Evolutionary conservation across 2,797 vertebrate species (phyloP).

Genomic region (Hyperoplus immaculatus): DNA sequence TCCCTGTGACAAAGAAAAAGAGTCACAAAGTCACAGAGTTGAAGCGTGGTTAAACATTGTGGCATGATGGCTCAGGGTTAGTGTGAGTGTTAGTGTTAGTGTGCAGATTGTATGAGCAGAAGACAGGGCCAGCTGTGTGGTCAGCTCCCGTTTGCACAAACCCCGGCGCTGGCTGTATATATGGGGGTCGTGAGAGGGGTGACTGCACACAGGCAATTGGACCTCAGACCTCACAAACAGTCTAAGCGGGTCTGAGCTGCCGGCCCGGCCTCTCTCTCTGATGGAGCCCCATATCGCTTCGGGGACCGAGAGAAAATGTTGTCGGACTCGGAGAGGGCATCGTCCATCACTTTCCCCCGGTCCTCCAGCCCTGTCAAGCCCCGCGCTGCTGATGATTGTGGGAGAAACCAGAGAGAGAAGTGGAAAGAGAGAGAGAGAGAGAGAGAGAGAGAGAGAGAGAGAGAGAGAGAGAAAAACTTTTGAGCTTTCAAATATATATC

Average conservation of each 20-base stretch:
- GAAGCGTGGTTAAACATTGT: slow-evolving; percentile 73
- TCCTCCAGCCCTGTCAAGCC: slow-evolving; percentile 73
- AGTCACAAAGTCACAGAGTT: slow-evolving; percentile 62
- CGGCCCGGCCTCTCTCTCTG: slow-evolving; percentile 69
- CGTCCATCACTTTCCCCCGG: slow-evolving; percentile 83
- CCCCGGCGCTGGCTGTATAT: slow-evolving; percentile 62
- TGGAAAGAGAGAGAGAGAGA: slow-evolving; percentile 54
- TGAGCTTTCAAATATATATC: too few relatives aligned
- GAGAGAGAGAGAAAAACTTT: slow-evolving; percentile 58
- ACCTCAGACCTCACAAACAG: slow-evolving; percentile 84
- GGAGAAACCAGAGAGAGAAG: slow-evolving; percentile 71
- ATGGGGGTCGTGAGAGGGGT: slow-evolving; percentile 78
- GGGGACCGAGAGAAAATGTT: slow-evolving; percentile 89
- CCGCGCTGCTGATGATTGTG: slow-evolving; percentile 74
- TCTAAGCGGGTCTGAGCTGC: slow-evolving; percentile 79
- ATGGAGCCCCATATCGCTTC: slow-evolving; percentile 81
- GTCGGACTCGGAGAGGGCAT: slow-evolving; percentile 87
- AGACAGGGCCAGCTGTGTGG: slow-evolving; percentile 69
- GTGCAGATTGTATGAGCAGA: slow-evolving; percentile 73
- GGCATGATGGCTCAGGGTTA: slow-evolving; percentile 24
- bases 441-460: slow-evolving; percentile 59
- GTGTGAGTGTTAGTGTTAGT: slow-evolving; percentile 14
- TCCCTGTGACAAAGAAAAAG: slow-evolving; percentile 63
- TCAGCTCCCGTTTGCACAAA: slow-evolving; percentile 84
- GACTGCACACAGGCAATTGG: slow-evolving; percentile 80